Evolutionary conservation across 2,797 vertebrate genomes (phyloP), one percentile per base, ranked within the genome.

Genomic region (Sebastes minor): DNA sequence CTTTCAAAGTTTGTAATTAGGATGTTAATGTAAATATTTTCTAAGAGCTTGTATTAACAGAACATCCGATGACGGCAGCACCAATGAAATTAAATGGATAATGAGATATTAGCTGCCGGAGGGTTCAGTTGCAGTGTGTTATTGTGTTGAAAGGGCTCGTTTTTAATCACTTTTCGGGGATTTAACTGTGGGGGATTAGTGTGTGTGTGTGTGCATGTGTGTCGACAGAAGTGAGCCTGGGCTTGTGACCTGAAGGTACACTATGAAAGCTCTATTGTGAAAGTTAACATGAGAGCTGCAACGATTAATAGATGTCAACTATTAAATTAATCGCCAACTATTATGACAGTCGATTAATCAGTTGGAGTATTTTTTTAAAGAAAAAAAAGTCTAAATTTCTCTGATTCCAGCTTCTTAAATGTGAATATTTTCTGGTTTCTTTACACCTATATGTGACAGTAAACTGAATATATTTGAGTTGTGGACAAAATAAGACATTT

Each of bases 111-210:
- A 18, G 30, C 23, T 74, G 59, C 23, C 38, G 12, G 5, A 68
- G 33, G 18, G 62, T 75, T 67, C 63, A 46, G 0, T 53, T 62
- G 25, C 38, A 32, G 28, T 75, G 28, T 64, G 38, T 76, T 74
- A 76, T 68, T 87, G 80, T 63, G 23, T 72, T 63, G n/a, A 57
- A 66, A 71, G 59, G 71, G 70, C 69, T 78, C 66, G 63, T 60
- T 79, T 80, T 35, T 88, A 87, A 90, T 92, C 85, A 77, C 62
- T 81, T 77, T 86, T 79, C 67, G 82, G 70, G 85, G 82, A 83
- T 82, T 85, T 73, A 74, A 69, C 68, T 74, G 38, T 30, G 35
- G 62, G 65, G 78, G 87, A 88, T 90, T 82, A 65, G 30, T 27
- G 42, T 25, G 55, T 30, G 18, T 11, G 9, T 12, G 10, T 53